Evolutionary conservation across 1,140 invertebrate genomes (phyloP).

Genomic region (Nasonia giraulti): DNA sequence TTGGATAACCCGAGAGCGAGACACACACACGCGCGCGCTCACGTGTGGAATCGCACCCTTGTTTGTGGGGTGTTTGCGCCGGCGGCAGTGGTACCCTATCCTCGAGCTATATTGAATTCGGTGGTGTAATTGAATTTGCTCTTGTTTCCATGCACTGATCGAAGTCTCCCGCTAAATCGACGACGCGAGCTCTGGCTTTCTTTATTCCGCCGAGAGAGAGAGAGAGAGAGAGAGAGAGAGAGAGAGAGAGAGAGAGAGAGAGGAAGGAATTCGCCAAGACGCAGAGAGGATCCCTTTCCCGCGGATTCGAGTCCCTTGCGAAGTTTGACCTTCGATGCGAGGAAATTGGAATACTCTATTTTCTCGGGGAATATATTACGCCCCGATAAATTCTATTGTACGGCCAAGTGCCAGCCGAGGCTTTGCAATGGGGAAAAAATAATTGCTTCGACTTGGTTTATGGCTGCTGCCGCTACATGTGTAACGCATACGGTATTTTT

Average conservation of each 20-base stretch:
- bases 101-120: slow-evolving; percentile 61
- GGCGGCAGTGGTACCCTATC: slow-evolving; percentile 54
- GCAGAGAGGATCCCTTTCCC: not conserved
- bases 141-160: slow-evolving; percentile 64
- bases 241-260: not conserved
- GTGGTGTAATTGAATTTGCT: slow-evolving; percentile 66
- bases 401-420: not conserved
- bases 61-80: slow-evolving; percentile 64
- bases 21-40: slow-evolving; percentile 34
- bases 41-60: slow-evolving; percentile 64
- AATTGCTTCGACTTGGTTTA: not conserved
- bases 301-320: slow-evolving; percentile 2
- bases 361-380: slow-evolving; percentile 22
- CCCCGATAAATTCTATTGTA: slow-evolving; percentile 12
- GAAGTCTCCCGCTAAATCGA: slow-evolving; percentile 50
- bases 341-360: slow-evolving; percentile 30
- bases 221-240: not conserved
- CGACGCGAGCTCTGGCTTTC: slow-evolving; percentile 23
- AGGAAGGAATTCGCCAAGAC: not conserved
- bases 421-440: not conserved
- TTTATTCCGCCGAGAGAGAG: slow-evolving; percentile 20
- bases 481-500: not conserved
- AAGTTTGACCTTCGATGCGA: slow-evolving; percentile 34
- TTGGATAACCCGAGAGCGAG: not conserved
- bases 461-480: not conserved